A percentile compares a stretch with the other conserved stretches of the same genome.
phyloP scores from a whole-genome alignment of 2,113 vertebrate species.

The Sapajus apella region DNA sequence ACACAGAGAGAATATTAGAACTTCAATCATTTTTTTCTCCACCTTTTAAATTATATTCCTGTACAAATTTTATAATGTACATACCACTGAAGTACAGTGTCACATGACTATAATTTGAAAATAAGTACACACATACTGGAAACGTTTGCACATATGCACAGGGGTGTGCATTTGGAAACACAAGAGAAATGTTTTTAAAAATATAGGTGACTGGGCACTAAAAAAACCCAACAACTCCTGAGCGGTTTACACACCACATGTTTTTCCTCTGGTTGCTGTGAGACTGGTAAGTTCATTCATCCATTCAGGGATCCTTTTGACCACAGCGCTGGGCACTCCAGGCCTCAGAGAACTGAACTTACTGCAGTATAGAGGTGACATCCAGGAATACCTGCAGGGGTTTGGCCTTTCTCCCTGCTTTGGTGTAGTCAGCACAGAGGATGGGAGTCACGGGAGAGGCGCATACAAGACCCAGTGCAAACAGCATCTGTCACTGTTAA shows the following conservation, averaged over 20 bases:
- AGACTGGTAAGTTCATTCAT: not conserved
- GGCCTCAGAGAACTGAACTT: not conserved
- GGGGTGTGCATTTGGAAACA: not conserved
- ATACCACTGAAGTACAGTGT: not conserved
- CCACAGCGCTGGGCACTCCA: not conserved
- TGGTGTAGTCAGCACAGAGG: not conserved
- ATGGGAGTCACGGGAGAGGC: fast-evolving
- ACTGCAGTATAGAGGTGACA: not conserved
- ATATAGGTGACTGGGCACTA: not conserved
- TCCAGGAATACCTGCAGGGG: not conserved
- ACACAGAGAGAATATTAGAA: not conserved
- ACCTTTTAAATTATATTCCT: not conserved
- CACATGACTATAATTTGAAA: not conserved
- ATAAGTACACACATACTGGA: not conserved
- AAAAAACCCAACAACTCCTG: not conserved
- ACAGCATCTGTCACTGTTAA: fast-evolving
- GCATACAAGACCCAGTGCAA: not conserved
- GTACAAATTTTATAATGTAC: not conserved
- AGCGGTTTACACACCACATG: not conserved
- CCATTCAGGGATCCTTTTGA: not conserved
- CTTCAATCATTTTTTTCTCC: not conserved
- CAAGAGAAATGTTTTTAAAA: not conserved
- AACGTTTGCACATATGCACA: not conserved
- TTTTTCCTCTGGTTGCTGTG: not conserved
- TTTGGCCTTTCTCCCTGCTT: not conserved